Conservation (phyloP, 2,113 vertebrate genomes). For the human region GRCh38 chr2:143288001-143288500, state of each 20-base stretch:
- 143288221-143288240: neutral
- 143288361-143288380: slow-evolving; percentile 53
- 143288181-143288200: neutral
- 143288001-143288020: slow-evolving; percentile 64
- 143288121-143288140: neutral
- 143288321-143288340: slow-evolving; percentile 64
- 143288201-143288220: neutral
- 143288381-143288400: slow-evolving; percentile 13
- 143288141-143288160: slow-evolving; percentile 35
- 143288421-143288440: slow-evolving; percentile 68
- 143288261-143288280: neutral
- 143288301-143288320: slow-evolving; percentile 65
- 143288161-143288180: neutral
- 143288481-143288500: slow-evolving; percentile 55
- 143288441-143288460: slow-evolving; percentile 14
- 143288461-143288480: neutral
- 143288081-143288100: slow-evolving; percentile 53
- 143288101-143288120: slow-evolving; percentile 32
- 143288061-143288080: slow-evolving; percentile 70
- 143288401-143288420: slow-evolving; percentile 56
- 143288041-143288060: slow-evolving; percentile 25
- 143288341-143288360: slow-evolving; percentile 69
- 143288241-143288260: neutral
- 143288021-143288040: slow-evolving; percentile 61
- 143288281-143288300: slow-evolving; percentile 60